phyloP scores from a whole-genome alignment of 2,797 vertebrate genomes.

The Oryzias dopingdopingensis region DNA sequence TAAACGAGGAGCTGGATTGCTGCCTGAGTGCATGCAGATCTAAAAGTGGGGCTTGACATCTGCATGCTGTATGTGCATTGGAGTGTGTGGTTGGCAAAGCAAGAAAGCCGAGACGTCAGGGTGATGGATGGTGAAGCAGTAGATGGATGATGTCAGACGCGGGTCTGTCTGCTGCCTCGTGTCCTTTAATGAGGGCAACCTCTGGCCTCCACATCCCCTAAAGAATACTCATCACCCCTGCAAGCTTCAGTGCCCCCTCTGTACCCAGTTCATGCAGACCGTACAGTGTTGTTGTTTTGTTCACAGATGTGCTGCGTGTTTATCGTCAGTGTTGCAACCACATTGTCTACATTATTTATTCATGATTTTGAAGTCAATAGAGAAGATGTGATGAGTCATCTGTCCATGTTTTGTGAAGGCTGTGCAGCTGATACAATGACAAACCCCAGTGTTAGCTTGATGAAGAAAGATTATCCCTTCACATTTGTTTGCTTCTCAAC shows the following conservation, averaged over 20 bases:
- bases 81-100: slow-evolving; percentile 20
- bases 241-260: slow-evolving; percentile 1
- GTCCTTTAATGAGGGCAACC: slow-evolving; percentile 61
- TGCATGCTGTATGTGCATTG: slow-evolving; percentile 4
- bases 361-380: slow-evolving; percentile 58
- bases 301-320: slow-evolving; percentile 15
- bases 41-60: slow-evolving; percentile 21
- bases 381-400: slow-evolving; percentile 68
- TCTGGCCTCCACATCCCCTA: slow-evolving; percentile 38
- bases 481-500: slow-evolving; percentile 61
- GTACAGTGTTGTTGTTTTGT: neutral
- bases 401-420: slow-evolving; percentile 50
- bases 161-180: slow-evolving; percentile 22
- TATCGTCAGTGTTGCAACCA: slow-evolving; percentile 25
- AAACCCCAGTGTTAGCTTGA: slow-evolving; percentile 47
- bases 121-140: slow-evolving; percentile 45
- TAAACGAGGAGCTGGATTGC: slow-evolving; percentile 45
- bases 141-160: slow-evolving; percentile 46
- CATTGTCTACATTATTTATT: slow-evolving; percentile 62
- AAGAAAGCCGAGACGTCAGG: slow-evolving; percentile 18
- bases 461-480: slow-evolving; percentile 58
- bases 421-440: slow-evolving; percentile 56
- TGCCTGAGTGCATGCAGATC: slow-evolving; percentile 18
- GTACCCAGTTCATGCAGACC: too few species aligned
- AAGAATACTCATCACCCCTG: slow-evolving; percentile 49